phyloP scores from a whole-genome alignment of 2,797 vertebrate species.

The Sparus aurata region DNA sequence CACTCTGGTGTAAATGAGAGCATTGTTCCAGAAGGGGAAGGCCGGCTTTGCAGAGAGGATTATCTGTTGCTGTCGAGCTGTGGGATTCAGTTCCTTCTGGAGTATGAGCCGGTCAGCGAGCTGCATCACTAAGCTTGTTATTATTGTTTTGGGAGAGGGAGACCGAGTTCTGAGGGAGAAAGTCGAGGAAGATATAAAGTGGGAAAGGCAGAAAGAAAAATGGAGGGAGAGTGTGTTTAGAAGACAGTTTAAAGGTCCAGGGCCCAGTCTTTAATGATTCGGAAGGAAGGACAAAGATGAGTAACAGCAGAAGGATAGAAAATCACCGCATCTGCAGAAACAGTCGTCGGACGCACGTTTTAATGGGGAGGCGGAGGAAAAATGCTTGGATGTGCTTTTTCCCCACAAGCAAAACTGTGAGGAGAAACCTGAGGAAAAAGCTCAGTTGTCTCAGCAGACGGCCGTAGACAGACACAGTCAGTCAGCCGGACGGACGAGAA shows the following conservation, averaged over 20 bases:
- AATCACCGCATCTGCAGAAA: slow-evolving; percentile 73
- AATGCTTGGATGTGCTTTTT: slow-evolving; percentile 58
- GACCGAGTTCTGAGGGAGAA: slow-evolving; percentile 40
- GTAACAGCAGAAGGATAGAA: slow-evolving; percentile 58
- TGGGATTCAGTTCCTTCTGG: slow-evolving; percentile 79
- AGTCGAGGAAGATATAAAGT: slow-evolving; percentile 23
- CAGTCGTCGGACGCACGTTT: slow-evolving; percentile 57
- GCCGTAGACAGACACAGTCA: slow-evolving; percentile 13
- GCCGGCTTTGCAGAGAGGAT: slow-evolving; percentile 82
- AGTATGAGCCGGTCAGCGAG: slow-evolving; percentile 80
- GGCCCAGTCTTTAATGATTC: slow-evolving; percentile 51
- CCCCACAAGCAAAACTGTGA: slow-evolving; percentile 30
- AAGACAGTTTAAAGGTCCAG: slow-evolving; percentile 20
- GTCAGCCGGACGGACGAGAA: slow-evolving; percentile 5
- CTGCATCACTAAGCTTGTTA: slow-evolving; percentile 83
- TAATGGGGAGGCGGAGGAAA: slow-evolving; percentile 54
- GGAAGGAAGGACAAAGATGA: slow-evolving; percentile 56
- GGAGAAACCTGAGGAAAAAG: slow-evolving; percentile 63
- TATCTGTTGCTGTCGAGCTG: slow-evolving; percentile 81
- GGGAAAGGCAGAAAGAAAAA: slow-evolving; percentile 6
- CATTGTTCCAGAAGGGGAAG: slow-evolving; percentile 81
- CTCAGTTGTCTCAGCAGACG: slow-evolving; percentile 45
- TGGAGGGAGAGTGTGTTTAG: slow-evolving; percentile 23
- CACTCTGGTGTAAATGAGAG: slow-evolving; percentile 80
- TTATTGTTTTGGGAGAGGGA: slow-evolving; percentile 79